Base-by-base conservation (phyloP, 2,888 invertebrate genomes). In the Yponomeuta cagnagella region DNA sequence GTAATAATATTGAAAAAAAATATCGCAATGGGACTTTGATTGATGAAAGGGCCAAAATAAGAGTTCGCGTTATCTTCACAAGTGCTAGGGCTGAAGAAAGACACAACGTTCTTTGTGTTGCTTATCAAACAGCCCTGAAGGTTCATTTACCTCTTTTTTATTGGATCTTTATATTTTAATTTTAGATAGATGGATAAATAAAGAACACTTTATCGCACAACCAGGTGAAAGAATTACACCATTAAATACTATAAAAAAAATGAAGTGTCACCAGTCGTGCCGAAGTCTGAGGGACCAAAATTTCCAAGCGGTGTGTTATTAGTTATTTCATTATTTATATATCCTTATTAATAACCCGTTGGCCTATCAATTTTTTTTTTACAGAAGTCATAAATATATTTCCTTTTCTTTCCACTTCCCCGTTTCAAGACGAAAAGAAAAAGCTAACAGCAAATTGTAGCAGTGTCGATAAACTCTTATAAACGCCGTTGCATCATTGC, bases 401-500 rank as follows among this genome's bases (percentile, higher is more conserved):
- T 5, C 2, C 2, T 37, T 4, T 37, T 37, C 5, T 37, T 43
- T 43, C 43, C 6, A 43, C 8, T 43, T 43, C 43, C 43, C 9
- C 52, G 52, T 58, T 58, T 4, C 15, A 1, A 5, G 15, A 58
- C 12, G 15, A 58, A 15, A 58, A 52, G 33, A 58, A 58, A 58
- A 58, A 12, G 5, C 15, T 58, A 4, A 58, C 52, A 58, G 15
- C 15, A 3, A 15, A 15, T 12, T 15, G 52, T 15, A 84, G 86
- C 86, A 86, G 85, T 88, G 85, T 79, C 85, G 82, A 88, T 88
- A 85, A 82, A 82, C 85, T 79, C 81, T 85, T 15, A 86, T 88
- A 88, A 87, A 23, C 23, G 83, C 77, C 78, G 83, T 90, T 90
- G 82, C 90, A 83, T 89, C 88, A 89, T 76, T 78, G 79, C 77